A percentile compares a stretch with the other conserved stretches of the same genome.
Conservation (phyloP, 2,797 vertebrate genomes). For the Enteromius afrohamiltoni region DNA sequence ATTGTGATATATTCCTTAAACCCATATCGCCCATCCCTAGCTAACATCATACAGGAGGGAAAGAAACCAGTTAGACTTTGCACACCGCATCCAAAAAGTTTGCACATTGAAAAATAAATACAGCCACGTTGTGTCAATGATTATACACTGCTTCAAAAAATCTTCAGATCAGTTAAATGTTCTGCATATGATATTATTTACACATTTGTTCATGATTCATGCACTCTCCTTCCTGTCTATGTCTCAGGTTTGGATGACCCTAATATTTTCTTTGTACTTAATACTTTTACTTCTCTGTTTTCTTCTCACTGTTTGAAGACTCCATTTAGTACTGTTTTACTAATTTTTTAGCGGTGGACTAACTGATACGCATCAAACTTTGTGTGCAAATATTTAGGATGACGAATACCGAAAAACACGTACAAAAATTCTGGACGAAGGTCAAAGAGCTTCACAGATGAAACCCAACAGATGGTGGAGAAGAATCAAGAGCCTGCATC, state of each 20-base stretch:
- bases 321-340: background rate
- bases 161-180: background rate
- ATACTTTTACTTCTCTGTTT: background rate
- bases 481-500: conserved; percentile 35
- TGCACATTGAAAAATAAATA: background rate
- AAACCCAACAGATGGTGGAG: background rate
- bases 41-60: background rate
- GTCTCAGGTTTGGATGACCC: background rate
- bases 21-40: background rate
- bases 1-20: no score
- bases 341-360: rapidly evolving
- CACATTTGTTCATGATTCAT: no score
- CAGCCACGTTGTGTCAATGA: no score
- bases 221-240: background rate
- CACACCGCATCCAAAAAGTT: no score
- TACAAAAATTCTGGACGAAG: background rate
- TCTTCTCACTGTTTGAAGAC: background rate
- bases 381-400: background rate
- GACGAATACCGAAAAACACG: background rate
- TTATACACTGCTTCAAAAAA: background rate
- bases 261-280: background rate
- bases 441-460: background rate
- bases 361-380: background rate
- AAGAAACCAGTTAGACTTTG: background rate
- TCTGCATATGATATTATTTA: background rate